Percentiles rank a stretch among this genome's conserved stretches.
These are phyloP conservation scores for Xestia c-nigrum DNA, from an alignment of 2,888 invertebrate species.

Conservation along the genomic window DNA sequence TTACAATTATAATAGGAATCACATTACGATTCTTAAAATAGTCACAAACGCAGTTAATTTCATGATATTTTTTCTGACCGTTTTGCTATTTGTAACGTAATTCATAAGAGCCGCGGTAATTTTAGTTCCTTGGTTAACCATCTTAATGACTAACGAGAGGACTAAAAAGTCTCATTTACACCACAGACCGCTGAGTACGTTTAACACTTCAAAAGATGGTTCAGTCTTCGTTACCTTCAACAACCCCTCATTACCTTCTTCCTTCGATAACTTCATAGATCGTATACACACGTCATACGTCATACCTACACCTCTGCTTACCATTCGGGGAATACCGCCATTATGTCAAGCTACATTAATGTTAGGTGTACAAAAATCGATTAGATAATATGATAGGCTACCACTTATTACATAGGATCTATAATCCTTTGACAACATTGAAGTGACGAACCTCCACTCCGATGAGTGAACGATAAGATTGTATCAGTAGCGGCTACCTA, in stretches of 20 bases:
- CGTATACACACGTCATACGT: background rate
- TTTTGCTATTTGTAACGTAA: too few species aligned
- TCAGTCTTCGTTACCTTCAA: background rate
- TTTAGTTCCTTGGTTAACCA: background rate
- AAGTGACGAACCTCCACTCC: conserved; percentile 19
- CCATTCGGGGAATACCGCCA: conserved; percentile 7
- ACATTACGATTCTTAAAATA: too few species aligned
- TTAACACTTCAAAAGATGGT: background rate
- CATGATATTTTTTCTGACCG: background rate
- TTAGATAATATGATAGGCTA: conserved; percentile 5
- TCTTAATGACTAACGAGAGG: background rate
- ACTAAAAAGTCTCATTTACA: background rate
- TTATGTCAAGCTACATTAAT: background rate
- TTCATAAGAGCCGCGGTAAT: background rate
- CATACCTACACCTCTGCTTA: background rate
- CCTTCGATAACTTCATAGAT: background rate
- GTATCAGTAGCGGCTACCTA: conserved; percentile 26
- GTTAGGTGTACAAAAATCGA: background rate
- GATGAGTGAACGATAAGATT: conserved; percentile 48
- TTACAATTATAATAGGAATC: too few species aligned
- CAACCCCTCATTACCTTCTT: too few species aligned
- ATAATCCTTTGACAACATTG: conserved; percentile 5
- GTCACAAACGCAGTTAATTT: too few species aligned
- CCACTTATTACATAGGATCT: background rate
- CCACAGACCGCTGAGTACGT: background rate